These are phyloP conservation scores for Desoria tigrina DNA, from an alignment of 2,888 invertebrate species.

Conservation along the genomic window DNA sequence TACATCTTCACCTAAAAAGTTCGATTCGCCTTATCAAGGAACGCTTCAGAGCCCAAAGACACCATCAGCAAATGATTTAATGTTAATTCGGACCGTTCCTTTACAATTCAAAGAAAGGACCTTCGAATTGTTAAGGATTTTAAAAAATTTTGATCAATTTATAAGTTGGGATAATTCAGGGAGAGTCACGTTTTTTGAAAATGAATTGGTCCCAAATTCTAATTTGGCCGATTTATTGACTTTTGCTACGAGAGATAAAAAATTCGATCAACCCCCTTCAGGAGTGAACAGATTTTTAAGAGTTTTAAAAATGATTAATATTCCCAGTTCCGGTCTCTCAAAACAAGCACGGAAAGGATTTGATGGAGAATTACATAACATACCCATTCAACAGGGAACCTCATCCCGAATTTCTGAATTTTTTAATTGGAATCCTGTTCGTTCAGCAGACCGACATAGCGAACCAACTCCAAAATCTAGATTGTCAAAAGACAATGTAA, in stretches of 20 bases:
- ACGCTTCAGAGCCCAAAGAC: neutral
- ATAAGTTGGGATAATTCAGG: conserved; percentile 30
- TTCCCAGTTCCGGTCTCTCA: conserved; percentile 13
- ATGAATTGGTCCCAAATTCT: neutral
- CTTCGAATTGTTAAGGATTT: conserved; percentile 4
- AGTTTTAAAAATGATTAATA: conserved; percentile 24
- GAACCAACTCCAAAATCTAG: neutral
- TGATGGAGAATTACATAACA: neutral
- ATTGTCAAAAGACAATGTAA: neutral
- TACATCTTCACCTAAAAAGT: conserved; percentile 15
- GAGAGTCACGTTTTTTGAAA: conserved; percentile 24
- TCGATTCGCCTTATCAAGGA: neutral
- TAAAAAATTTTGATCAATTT: conserved; percentile 21
- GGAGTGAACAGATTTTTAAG: conserved; percentile 31
- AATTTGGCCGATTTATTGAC: neutral
- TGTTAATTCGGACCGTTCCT: conserved; percentile 9
- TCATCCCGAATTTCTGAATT: neutral
- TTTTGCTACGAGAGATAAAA: neutral
- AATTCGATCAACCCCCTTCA: conserved; percentile 21
- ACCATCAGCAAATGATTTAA: neutral
- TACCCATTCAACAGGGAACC: neutral
- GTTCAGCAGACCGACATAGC: neutral
- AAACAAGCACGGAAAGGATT: neutral
- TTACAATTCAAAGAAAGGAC: conserved; percentile 11
- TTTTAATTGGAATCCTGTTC: neutral